These are phyloP conservation scores for Drosophila villosipedis DNA, from an alignment of 2,888 invertebrate species.

Conservation along the genomic window DNA sequence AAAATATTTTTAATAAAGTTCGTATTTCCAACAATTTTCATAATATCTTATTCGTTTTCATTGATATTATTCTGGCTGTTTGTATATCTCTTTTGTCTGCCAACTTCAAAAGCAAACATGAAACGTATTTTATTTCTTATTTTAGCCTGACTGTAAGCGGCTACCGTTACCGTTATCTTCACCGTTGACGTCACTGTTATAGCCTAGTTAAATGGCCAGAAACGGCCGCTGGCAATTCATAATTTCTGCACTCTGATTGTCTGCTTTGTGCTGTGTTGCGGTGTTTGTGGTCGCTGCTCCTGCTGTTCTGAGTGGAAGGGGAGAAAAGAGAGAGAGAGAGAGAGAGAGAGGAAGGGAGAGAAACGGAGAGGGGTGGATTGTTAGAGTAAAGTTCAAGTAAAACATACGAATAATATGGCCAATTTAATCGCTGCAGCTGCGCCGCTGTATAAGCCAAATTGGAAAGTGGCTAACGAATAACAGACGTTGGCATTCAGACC, in stretches of 20 bases:
- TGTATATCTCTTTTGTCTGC: conserved; percentile 29
- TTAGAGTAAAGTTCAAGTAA: conserved; percentile 36
- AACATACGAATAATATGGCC: conserved; percentile 66
- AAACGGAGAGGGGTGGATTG: background rate
- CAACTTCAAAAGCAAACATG: conserved; percentile 50
- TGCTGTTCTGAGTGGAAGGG: background rate
- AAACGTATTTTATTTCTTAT: conserved; percentile 42
- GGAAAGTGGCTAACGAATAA: conserved; percentile 55
- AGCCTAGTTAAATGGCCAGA: conserved; percentile 61
- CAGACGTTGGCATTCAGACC: conserved; percentile 53
- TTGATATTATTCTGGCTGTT: conserved; percentile 15
- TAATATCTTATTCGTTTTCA: background rate
- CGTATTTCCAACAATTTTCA: background rate
- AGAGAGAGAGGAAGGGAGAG: background rate
- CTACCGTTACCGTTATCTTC: conserved; percentile 6
- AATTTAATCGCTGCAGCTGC: conserved; percentile 72
- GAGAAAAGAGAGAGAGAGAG: background rate
- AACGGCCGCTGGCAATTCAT: conserved; percentile 65
- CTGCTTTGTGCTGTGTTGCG: conserved; percentile 33
- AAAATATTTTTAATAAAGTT: background rate
- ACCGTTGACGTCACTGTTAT: conserved; percentile 8
- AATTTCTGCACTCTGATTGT: conserved; percentile 61
- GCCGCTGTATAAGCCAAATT: conserved; percentile 52
- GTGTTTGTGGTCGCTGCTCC: conserved; percentile 32
- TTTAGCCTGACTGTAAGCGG: conserved; percentile 20